Percentiles rank a stretch among this genome's conserved stretches.
Conservation (phyloP, 2,888 invertebrate species). For the Pachycephus smyrnensis region DNA sequence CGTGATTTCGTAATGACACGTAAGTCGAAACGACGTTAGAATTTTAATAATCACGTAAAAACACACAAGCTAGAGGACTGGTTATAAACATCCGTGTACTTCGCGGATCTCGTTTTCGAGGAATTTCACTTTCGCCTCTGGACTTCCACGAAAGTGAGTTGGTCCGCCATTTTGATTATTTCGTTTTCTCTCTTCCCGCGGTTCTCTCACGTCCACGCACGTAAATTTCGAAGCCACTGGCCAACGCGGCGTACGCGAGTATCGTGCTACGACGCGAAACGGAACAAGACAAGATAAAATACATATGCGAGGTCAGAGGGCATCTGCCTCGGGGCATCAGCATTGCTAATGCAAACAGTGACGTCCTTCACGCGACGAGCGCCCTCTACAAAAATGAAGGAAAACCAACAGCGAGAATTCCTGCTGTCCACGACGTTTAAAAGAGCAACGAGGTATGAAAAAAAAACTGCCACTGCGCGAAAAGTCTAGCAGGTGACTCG, state of each 20-base stretch:
- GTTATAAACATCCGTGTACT: neutral
- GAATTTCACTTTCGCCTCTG: neutral
- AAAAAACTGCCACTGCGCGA: neutral
- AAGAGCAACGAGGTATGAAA: neutral
- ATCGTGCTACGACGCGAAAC: neutral
- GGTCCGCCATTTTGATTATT: neutral
- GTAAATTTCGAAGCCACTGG: neutral
- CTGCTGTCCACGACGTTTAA: neutral
- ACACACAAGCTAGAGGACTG: too few species aligned
- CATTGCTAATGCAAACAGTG: conserved; percentile 54
- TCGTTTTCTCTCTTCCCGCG: neutral
- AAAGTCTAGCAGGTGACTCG: neutral
- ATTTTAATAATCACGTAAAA: neutral
- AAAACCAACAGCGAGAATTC: neutral
- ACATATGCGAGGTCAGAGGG: conserved; percentile 49
- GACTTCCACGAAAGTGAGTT: neutral
- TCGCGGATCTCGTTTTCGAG: neutral
- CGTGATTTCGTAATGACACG: neutral
- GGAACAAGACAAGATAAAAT: conserved; percentile 37
- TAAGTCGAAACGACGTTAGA: neutral
- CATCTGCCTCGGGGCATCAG: conserved; percentile 50
- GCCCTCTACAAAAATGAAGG: neutral
- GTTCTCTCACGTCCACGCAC: neutral
- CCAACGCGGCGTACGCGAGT: neutral
- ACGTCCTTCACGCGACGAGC: conserved; percentile 32